These are phyloP conservation scores for Standfussiana lucernea DNA, from an alignment of 2,888 invertebrate genomes.

Conservation along the genomic window DNA sequence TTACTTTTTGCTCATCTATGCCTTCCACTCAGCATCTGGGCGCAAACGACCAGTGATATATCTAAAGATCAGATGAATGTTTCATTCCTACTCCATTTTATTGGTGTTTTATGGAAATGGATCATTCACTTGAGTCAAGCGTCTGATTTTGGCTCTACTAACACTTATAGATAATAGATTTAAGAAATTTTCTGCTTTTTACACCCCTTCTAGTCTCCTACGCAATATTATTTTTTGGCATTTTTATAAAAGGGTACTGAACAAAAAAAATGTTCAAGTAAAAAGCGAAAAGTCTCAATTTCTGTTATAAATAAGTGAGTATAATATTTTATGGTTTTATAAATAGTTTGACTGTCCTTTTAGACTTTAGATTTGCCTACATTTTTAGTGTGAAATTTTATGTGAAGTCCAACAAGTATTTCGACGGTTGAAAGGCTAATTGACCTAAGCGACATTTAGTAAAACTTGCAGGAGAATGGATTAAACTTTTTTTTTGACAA, in stretches of 20 bases:
- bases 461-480: no score
- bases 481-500: no score
- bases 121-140: neutral
- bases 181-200: constrained; percentile 23
- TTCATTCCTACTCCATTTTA: neutral
- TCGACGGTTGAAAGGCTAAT: neutral
- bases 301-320: constrained; percentile 27
- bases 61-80: neutral
- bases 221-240: constrained; percentile 22
- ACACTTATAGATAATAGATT: constrained; percentile 10
- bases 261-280: neutral
- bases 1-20: neutral
- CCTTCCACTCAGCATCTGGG: neutral
- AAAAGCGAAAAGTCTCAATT: neutral
- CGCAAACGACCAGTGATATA: neutral
- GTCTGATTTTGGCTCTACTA: neutral
- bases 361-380: constrained; percentile 2
- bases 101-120: neutral
- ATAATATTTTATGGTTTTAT: constrained; percentile 7
- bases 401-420: neutral
- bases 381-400: neutral
- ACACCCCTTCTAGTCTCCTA: constrained; percentile 42
- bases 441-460: no score
- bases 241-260: constrained; percentile 26
- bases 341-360: constrained; percentile 9